Evolutionary conservation across 1,140 invertebrate species (phyloP).

Genomic region (Dryas iulia): DNA sequence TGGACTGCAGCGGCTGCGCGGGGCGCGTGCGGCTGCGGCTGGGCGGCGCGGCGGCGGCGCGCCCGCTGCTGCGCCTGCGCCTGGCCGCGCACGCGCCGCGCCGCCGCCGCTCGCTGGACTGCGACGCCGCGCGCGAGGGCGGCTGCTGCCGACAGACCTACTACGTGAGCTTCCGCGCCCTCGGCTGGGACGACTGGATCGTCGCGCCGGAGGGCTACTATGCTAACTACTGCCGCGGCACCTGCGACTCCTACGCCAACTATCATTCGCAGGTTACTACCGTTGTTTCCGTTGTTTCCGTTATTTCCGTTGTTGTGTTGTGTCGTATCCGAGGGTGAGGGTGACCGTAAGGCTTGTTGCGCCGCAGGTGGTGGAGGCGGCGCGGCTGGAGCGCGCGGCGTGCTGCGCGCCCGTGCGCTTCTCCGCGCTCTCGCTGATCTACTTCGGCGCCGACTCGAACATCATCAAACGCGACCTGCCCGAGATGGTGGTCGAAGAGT

Average conservation of each 20-base stretch:
- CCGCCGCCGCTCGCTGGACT: constrained; percentile 90
- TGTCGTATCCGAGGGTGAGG: too few relatives aligned
- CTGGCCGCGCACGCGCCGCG: constrained; percentile 84
- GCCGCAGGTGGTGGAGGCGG: constrained; percentile 86
- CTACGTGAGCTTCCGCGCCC: constrained; percentile 93
- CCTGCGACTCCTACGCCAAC: constrained; percentile 90
- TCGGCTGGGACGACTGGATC: constrained; percentile 98
- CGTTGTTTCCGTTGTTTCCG: too few relatives aligned
- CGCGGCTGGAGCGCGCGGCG: constrained; percentile 42
- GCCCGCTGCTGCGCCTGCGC: constrained; percentile 92
- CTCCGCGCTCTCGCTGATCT: constrained; percentile 95
- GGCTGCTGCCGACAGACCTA: constrained; percentile 95
- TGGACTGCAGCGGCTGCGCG: constrained; percentile 91
- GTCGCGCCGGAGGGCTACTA: constrained; percentile 94
- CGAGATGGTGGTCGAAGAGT: constrained; percentile 98
- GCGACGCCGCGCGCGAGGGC: constrained; percentile 86
- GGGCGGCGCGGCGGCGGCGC: constrained; percentile 81
- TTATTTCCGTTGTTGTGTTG: too few relatives aligned
- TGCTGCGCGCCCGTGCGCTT: constrained; percentile 95
- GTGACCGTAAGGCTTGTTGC: too few relatives aligned
- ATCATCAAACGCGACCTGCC: constrained; percentile 96
- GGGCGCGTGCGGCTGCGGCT: constrained; percentile 84
- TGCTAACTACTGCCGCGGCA: constrained; percentile 96
- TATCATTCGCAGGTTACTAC: constrained; percentile 87
- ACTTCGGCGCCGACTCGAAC: constrained; percentile 94